Base-by-base conservation (phyloP, 1,140 invertebrate genomes). In the Caenorhabditis tropicalis region DNA sequence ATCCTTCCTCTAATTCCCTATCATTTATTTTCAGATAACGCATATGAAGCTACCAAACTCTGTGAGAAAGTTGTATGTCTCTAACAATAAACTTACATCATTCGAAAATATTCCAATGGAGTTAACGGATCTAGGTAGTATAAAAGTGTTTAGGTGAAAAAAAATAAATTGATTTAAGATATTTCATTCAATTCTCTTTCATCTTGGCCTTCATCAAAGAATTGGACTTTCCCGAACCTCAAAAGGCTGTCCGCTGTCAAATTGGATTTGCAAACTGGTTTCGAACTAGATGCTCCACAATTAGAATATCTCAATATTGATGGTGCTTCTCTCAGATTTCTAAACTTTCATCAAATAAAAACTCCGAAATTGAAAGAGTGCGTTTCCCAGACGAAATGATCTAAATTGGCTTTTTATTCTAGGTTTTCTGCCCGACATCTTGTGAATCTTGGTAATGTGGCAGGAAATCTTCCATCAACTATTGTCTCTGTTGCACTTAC, bases 351-450 rank as follows among this genome's bases (percentile, higher is more conserved):
- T 24, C 36, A 74, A 24, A 74, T 74, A 9, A 31, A 12, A 15
- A 74, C 65, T 10, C 65, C 65, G 12, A 74, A 43, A 43, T n/a
- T 74, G 21, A 74, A 74, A 46, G 51, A 36, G 49, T 82, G 6
- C 27, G 19, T n/a, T n/a, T n/a, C n/a, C n/a, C n/a, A n/a, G n/a
- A n/a, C n/a, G n/a, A n/a, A n/a, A n/a, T n/a, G n/a, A n/a, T n/a
- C 4, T 19, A 48, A 1, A 24, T 46, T 80, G 5, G 24, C 16
- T 49, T 43, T 33, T 16, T 81, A 51, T 9, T 82, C 36, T 10
- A 82, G 49, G 39, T 29, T 56, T 27, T 43, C 36, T 43, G 48
- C 36, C 60, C 51, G 48, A 39, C 21, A 43, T 43, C 21, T 82
- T 3, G 9, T 27, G 5, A 12, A 60, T 7, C 48, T 81, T 31